Evolutionary conservation across 1,140 invertebrate species (phyloP).

Genomic region (Drosophila ananassae): DNA sequence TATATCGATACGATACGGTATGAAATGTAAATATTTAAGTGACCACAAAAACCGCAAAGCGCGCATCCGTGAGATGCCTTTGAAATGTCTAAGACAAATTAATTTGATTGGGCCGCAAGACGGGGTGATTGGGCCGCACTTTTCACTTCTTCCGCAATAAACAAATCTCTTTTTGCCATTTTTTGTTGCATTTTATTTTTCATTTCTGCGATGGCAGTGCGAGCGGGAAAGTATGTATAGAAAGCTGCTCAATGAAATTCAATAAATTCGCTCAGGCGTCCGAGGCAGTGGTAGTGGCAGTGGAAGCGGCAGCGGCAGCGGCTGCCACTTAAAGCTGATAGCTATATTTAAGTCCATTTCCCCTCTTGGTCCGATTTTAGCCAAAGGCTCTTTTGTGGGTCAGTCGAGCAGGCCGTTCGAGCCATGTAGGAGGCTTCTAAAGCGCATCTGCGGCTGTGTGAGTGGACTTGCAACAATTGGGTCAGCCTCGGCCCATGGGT

Average conservation of each 20-base stretch:
- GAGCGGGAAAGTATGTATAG: slow-evolving; percentile 58
- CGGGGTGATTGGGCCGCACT: slow-evolving; percentile 43
- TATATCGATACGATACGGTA: slow-evolving; percentile 27
- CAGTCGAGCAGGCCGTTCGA: slow-evolving; percentile 47
- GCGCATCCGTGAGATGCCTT: slow-evolving; percentile 79
- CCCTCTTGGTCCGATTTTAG: slow-evolving; percentile 7
- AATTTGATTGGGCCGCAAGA: slow-evolving; percentile 31
- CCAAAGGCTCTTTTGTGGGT: slow-evolving; percentile 61
- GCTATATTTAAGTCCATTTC: slow-evolving; percentile 76
- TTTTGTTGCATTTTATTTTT: slow-evolving; percentile 10
- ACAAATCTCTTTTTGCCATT: slow-evolving; percentile 57
- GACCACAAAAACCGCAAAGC: slow-evolving; percentile 71
- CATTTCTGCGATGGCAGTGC: slow-evolving; percentile 13
- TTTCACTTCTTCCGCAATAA: slow-evolving; percentile 79
- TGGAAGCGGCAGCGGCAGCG: slow-evolving; percentile 29
- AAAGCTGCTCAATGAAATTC: slow-evolving; percentile 80
- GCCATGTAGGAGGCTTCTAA: slow-evolving; percentile 49
- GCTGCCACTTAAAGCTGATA: slow-evolving; percentile 79
- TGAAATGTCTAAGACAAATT: slow-evolving; percentile 68
- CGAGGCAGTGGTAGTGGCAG: slow-evolving; percentile 31
- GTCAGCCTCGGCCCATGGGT: slow-evolving; percentile 39
- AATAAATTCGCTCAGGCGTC: slow-evolving; percentile 68
- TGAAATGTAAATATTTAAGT: slow-evolving; percentile 71
- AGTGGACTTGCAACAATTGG: slow-evolving; percentile 35
- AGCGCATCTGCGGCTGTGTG: slow-evolving; percentile 25